Conservation (phyloP, 2,888 invertebrate genomes). For the Drosophila neonasuta region DNA sequence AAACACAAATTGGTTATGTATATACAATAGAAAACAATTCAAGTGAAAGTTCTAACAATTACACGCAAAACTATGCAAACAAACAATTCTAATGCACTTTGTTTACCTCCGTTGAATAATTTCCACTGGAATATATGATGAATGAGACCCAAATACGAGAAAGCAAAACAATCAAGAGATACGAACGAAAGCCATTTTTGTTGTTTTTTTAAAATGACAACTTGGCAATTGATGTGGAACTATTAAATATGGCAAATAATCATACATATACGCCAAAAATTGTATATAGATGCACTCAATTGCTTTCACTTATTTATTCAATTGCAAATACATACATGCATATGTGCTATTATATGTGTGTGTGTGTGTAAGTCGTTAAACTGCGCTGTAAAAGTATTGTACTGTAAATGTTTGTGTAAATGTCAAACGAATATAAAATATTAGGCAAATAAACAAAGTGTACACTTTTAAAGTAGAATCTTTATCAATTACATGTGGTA, state of each 20-base stretch:
- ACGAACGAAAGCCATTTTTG: conserved; percentile 48
- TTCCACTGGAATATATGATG: conserved; percentile 44
- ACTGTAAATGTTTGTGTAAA: conserved; percentile 5
- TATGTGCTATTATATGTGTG: background rate
- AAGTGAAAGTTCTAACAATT: conserved; percentile 13
- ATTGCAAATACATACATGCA: conserved; percentile 1
- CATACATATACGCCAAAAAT: conserved; percentile 1
- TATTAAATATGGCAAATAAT: background rate
- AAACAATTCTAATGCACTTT: conserved; percentile 37
- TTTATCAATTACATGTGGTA: conserved; percentile 6
- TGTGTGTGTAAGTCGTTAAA: conserved; percentile 3
- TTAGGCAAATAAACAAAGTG: conserved; percentile 1
- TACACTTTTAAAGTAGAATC: background rate
- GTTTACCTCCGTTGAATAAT: conserved; percentile 46
- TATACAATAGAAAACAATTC: conserved; percentile 19
- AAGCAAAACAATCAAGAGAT: conserved; percentile 52
- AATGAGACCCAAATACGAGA: conserved; percentile 26
- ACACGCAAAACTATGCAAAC: conserved; percentile 11
- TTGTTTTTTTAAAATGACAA: conserved; percentile 21
- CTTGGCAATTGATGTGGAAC: conserved; percentile 7
- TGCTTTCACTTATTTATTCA: conserved; percentile 7
- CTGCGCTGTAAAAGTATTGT: background rate
- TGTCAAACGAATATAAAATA: background rate
- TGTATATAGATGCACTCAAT: background rate
- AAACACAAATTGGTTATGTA: conserved; percentile 9